These are phyloP conservation scores for Nyleta sp. DNA, from an alignment of 2,888 invertebrate species.

Conservation along the genomic window DNA sequence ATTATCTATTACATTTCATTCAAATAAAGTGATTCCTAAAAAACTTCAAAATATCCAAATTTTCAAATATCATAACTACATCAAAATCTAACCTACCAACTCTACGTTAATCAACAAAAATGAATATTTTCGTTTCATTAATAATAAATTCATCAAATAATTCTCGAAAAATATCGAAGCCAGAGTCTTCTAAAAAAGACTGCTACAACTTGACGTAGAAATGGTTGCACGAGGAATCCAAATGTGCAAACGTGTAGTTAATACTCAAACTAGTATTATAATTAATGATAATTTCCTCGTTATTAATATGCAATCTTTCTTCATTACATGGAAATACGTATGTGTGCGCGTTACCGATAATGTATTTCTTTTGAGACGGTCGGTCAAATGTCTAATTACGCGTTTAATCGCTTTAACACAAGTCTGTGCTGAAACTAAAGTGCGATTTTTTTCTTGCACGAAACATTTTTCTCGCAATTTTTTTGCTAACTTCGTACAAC, in stretches of 20 bases:
- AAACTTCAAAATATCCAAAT: too few species aligned
- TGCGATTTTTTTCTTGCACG: slow-evolving; percentile 6
- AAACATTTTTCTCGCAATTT: slow-evolving; percentile 23
- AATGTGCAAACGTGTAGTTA: slow-evolving; percentile 1
- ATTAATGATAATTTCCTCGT: slow-evolving; percentile 22
- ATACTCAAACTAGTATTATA: slow-evolving; percentile 24
- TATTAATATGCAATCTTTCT: slow-evolving; percentile 20
- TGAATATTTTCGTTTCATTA: too few species aligned
- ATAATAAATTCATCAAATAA: too few species aligned
- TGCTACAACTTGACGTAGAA: too few species aligned
- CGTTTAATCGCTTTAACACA: slow-evolving; percentile 35
- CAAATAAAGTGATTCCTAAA: too few species aligned
- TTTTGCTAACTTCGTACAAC: slow-evolving; percentile 7
- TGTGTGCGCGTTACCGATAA: slow-evolving; percentile 17
- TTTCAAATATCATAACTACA: too few species aligned
- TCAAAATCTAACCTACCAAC: too few species aligned
- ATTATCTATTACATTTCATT: too few species aligned
- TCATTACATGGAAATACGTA: not conserved
- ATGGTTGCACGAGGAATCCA: not conserved
- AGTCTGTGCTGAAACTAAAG: slow-evolving; percentile 20
- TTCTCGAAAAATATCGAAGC: too few species aligned
- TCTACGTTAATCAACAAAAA: too few species aligned
- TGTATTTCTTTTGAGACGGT: slow-evolving; percentile 31
- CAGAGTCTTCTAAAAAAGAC: too few species aligned
- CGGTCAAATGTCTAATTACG: slow-evolving; percentile 49